Evolutionary conservation across 2,113 vertebrate genomes (phyloP).

Genomic region (Rhineura floridana): DNA sequence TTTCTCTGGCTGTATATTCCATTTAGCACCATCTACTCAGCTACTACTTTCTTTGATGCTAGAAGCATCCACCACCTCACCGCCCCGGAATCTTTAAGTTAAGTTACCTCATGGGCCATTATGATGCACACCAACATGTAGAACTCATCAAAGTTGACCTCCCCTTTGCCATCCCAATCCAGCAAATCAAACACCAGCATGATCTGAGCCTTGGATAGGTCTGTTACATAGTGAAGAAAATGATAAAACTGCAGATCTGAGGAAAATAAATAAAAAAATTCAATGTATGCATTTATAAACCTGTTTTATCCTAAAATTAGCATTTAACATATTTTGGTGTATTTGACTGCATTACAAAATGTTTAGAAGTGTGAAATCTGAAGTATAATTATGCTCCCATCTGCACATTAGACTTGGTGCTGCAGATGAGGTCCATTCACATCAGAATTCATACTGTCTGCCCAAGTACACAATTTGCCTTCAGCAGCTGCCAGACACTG

Average conservation of each 20-base stretch:
- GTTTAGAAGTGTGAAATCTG: too few relatives aligned
- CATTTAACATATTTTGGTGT: too few relatives aligned
- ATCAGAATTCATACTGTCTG: too few relatives aligned
- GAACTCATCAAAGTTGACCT: constrained; percentile 66
- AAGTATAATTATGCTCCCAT: too few relatives aligned
- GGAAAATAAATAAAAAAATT: neutral
- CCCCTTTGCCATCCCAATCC: constrained; percentile 31
- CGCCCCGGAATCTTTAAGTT: rapidly evolving
- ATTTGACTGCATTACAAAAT: too few relatives aligned
- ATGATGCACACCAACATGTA: constrained; percentile 63
- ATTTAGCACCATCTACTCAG: neutral
- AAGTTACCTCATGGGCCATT: constrained; percentile 60
- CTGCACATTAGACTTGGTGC: too few relatives aligned
- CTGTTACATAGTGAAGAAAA: constrained; percentile 53
- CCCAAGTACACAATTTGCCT: too few relatives aligned
- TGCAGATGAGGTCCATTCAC: too few relatives aligned
- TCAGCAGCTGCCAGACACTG: too few relatives aligned
- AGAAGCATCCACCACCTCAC: neutral
- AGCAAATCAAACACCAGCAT: constrained; percentile 65
- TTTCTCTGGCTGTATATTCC: neutral
- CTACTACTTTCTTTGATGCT: neutral
- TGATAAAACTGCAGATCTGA: constrained; percentile 69
- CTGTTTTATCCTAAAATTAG: too few relatives aligned
- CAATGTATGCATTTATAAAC: too few relatives aligned
- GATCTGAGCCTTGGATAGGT: constrained; percentile 42